Base-by-base conservation (phyloP, 2,888 invertebrate species). In the Parnassius mnemosyne region DNA sequence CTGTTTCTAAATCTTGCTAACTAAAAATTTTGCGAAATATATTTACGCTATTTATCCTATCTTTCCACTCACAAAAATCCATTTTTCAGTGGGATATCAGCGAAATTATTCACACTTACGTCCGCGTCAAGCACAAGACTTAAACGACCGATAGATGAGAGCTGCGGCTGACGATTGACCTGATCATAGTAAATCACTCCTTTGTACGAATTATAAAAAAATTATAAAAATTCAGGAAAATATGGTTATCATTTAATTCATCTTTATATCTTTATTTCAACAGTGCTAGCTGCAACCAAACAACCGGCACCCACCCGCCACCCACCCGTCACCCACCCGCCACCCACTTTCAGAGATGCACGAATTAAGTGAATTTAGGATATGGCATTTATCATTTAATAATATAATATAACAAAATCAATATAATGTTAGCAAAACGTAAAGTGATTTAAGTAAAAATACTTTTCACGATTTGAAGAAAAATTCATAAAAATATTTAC, bases 121-220 rank as follows among this genome's bases (percentile, higher is more conserved):
- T 11, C 44, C 25, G 16, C 16, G 9, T 34, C 51, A 3, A 25
- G 55, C 55, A 9, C 55, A 63, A 63, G 63, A 63, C 59, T 46
- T 63, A 43, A 63, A 63, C 63, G 63, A 13, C 63, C 63, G 63
- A 34, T 41, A 10, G 63, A 63, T 44, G 3, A 9, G 0, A n/a
- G 43, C 20, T 2, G 0, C 13, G 11, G 11, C 5, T 16, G 10
- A 58, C 12, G 10, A 13, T 34, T 58, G 7, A 58, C 57, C 44
- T 16, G 11, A 20, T 12, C 13, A 13, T 13, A 12, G 3, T 0
- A 20, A 42, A 20, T n/a, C n/a, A 13, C 11, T n/a, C 13, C 9
- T 12, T 47, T 13, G 1, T 13, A 9, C 10, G 47, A 0, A 25
- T 25, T 5, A 25, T 3, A 25, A 25, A 0, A 25, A 25, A 3